Evolutionary conservation across 2,797 vertebrate genomes (phyloP).

Genomic region (Manis pentadactyla): DNA sequence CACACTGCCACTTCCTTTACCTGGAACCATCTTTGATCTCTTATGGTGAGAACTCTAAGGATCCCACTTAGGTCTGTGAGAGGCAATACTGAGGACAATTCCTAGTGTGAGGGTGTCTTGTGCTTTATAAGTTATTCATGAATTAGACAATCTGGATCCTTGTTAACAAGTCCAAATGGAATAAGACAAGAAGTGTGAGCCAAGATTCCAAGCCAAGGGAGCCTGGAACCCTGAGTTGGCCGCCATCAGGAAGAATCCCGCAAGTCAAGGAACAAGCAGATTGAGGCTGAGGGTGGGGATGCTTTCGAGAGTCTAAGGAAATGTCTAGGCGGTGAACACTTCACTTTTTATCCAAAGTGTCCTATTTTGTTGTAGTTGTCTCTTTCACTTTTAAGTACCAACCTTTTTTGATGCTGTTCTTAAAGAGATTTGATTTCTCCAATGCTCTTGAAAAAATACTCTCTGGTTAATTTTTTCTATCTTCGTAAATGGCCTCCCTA

Average conservation of each 20-base stretch:
- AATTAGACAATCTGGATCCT: constrained; percentile 50
- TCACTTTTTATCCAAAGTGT: not conserved
- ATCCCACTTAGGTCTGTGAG: not conserved
- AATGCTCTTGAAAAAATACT: not conserved
- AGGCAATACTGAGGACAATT: not conserved
- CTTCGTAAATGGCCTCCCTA: not conserved
- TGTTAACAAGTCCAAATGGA: constrained; percentile 49
- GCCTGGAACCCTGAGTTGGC: not conserved
- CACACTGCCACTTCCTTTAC: not conserved
- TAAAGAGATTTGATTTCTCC: not conserved
- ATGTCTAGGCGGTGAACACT: not conserved
- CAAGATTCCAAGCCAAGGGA: constrained; percentile 40
- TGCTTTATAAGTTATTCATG: constrained; percentile 29
- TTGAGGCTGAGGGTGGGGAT: not conserved
- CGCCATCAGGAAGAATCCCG: constrained; percentile 32
- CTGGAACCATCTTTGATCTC: not conserved
- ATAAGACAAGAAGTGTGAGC: constrained; percentile 16
- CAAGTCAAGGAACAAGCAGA: constrained; percentile 34
- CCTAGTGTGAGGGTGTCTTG: not conserved
- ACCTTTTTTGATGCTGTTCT: not conserved
- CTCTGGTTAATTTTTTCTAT: not conserved
- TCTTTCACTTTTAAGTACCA: not conserved
- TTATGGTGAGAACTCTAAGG: not conserved
- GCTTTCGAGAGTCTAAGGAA: not conserved
- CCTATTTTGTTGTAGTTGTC: not conserved